Conservation (phyloP, 92 coral and sea anemone genomes). For the Actinernus sp. region DNA sequence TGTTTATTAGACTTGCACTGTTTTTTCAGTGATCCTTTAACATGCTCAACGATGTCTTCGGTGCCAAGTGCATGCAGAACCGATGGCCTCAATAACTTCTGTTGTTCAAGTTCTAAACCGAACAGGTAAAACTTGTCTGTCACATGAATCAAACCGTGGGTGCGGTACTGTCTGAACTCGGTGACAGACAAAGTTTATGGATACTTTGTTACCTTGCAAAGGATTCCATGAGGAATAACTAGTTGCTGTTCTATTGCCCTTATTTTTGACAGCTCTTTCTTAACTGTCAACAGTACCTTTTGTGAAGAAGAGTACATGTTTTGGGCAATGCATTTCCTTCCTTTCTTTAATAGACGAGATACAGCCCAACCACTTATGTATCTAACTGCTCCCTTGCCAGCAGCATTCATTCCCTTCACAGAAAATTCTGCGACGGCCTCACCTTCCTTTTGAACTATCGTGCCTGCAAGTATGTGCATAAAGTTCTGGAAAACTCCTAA, state of each 20-base stretch:
- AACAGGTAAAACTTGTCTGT: constrained; percentile 8
- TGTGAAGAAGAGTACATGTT: not conserved
- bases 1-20: too few species aligned
- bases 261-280: constrained; percentile 1
- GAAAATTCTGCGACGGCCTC: not conserved
- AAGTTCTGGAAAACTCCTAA: too few species aligned
- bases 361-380: not conserved
- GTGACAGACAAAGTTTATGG: constrained; percentile 22
- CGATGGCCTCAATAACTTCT: too few species aligned
- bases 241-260: constrained; percentile 1
- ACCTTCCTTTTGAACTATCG: too few species aligned
- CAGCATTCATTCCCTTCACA: not conserved
- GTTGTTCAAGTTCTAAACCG: constrained; percentile 13
- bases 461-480: too few species aligned
- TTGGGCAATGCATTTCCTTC: not conserved
- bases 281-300: not conserved
- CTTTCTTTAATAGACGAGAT: too few species aligned
- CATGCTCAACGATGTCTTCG: too few species aligned
- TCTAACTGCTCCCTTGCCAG: not conserved
- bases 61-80: too few species aligned
- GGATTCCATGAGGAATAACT: constrained; percentile 16
- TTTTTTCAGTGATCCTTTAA: too few species aligned
- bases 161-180: constrained; percentile 19
- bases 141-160: constrained; percentile 30
- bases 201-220: not conserved